These are phyloP conservation scores for Phorcus lineatus DNA, from an alignment of 2,888 invertebrate genomes.

Conservation along the genomic window DNA sequence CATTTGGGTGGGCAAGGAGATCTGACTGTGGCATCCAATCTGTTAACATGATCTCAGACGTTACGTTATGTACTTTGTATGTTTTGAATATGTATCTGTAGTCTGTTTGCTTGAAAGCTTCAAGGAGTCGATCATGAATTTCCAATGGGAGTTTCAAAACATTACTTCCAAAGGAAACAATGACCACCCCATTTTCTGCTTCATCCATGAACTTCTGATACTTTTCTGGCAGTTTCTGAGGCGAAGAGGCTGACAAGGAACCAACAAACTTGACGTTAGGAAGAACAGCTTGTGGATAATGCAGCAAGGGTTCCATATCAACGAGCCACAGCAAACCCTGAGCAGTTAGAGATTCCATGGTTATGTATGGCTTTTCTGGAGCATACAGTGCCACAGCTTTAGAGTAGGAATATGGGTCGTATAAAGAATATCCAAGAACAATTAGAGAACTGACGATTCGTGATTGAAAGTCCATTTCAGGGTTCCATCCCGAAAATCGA, in stretches of 20 bases:
- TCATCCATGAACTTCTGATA: constrained; percentile 41
- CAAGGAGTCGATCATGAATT: constrained; percentile 34
- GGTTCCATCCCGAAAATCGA: not conserved
- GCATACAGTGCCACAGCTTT: constrained; percentile 39
- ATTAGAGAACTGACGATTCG: constrained; percentile 9
- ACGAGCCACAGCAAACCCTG: constrained; percentile 41
- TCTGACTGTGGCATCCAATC: constrained; percentile 59
- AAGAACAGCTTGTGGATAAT: constrained; percentile 40
- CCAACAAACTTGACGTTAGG: constrained; percentile 49
- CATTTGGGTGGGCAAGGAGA: constrained; percentile 49
- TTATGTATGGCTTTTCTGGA: constrained; percentile 38
- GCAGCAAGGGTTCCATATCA: constrained; percentile 44
- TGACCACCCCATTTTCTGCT: constrained; percentile 45
- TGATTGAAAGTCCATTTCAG: constrained; percentile 25
- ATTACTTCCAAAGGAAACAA: constrained; percentile 53
- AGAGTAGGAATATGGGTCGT: constrained; percentile 33
- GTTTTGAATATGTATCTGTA: constrained; percentile 34
- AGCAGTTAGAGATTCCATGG: constrained; percentile 29
- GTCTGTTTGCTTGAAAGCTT: constrained; percentile 39
- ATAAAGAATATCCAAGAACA: not conserved
- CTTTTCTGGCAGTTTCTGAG: constrained; percentile 40
- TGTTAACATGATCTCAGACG: constrained; percentile 29
- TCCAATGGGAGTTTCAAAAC: constrained; percentile 33
- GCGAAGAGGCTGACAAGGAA: constrained; percentile 34
- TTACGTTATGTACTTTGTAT: constrained; percentile 22